Evolutionary conservation across 2,113 vertebrate species (phyloP).

Genomic region (Dermatemys mawii): DNA sequence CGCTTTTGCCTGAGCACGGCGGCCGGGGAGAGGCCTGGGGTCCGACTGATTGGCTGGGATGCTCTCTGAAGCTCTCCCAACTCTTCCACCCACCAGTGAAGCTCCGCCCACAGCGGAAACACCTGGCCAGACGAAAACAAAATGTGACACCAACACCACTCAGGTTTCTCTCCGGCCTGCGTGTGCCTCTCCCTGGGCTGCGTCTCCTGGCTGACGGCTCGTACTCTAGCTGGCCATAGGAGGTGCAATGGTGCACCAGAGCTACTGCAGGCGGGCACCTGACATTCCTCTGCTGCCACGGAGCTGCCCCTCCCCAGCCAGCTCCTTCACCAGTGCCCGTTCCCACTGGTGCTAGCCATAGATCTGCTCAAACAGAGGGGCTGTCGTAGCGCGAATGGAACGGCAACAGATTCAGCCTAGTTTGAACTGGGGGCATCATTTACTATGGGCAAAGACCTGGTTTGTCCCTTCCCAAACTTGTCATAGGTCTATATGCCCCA

Average conservation of each 20-base stretch:
- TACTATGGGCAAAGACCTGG: not conserved
- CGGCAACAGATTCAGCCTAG: not conserved
- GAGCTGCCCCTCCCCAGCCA: no score
- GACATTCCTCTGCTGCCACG: not conserved
- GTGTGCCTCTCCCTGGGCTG: not conserved
- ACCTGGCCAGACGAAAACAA: not conserved
- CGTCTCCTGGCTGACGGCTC: not conserved
- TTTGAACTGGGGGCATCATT: not conserved
- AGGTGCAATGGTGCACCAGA: not conserved
- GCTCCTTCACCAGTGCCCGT: no score
- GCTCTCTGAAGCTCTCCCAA: not conserved
- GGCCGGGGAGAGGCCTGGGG: not conserved
- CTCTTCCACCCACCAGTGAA: not conserved
- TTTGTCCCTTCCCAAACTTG: not conserved
- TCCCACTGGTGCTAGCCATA: not conserved
- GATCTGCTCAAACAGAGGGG: not conserved
- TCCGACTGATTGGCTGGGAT: not conserved
- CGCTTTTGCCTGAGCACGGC: not conserved
- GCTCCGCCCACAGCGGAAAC: not conserved
- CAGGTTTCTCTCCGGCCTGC: not conserved
- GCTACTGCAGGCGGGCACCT: no score
- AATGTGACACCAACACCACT: not conserved
- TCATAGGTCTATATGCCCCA: no score
- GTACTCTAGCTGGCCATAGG: fast-evolving
- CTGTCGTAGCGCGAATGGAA: not conserved